Conservation (phyloP, 2,888 invertebrate species). For the Ligdia adustata region DNA sequence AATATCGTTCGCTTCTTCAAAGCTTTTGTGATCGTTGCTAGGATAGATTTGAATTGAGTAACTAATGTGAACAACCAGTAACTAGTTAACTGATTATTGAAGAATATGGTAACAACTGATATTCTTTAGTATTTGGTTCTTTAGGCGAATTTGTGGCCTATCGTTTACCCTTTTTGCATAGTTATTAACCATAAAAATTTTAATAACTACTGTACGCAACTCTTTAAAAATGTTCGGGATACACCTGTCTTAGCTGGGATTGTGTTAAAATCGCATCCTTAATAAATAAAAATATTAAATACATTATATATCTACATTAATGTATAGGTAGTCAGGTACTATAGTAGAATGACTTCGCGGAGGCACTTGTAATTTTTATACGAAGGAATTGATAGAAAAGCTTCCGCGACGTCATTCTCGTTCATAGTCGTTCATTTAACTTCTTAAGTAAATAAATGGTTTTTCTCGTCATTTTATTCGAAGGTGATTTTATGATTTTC, state of each 20-base stretch:
- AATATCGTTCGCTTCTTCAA: slow-evolving; percentile 7
- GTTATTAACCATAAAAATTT: no score
- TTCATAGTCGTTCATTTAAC: neutral
- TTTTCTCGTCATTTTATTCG: slow-evolving; percentile 3
- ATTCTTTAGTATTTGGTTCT: no score
- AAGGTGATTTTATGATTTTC: slow-evolving; percentile 8
- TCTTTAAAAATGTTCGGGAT: slow-evolving; percentile 10
- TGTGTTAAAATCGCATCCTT: no score
- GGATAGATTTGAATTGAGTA: no score
- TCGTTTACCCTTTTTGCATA: neutral
- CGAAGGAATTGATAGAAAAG: slow-evolving; percentile 23
- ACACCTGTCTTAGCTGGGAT: slow-evolving; percentile 12
- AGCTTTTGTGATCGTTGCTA: slow-evolving; percentile 4
- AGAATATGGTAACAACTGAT: no score
- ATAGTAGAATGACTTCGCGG: slow-evolving; percentile 10
- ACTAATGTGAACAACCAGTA: slow-evolving; percentile 11
- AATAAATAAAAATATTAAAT: no score
- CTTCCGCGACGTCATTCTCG: slow-evolving; percentile 2
- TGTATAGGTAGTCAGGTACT: slow-evolving; percentile 5
- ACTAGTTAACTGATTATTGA: no score
- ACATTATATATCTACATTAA: neutral
- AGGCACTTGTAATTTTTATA: slow-evolving; percentile 18
- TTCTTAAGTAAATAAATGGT: slow-evolving; percentile 6
- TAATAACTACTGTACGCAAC: no score
- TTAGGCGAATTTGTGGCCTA: slow-evolving; percentile 14